Evolutionary conservation across 2,888 invertebrate species (phyloP).

Genomic region (Parnassius apollo): DNA sequence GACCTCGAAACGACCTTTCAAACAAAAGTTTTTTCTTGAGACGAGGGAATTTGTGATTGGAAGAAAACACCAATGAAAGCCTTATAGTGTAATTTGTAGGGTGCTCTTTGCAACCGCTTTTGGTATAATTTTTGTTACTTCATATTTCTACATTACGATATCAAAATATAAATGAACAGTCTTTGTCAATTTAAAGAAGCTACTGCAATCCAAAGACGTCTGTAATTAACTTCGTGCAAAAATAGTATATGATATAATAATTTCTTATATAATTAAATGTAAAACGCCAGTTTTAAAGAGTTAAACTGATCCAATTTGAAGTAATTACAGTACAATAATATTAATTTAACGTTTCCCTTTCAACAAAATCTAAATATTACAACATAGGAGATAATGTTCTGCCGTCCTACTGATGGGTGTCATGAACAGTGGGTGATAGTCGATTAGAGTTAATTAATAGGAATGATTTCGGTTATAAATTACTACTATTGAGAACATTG

Average conservation of each 20-base stretch:
- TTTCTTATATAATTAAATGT: too few relatives aligned
- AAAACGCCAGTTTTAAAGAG: too few relatives aligned
- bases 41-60: conserved; percentile 7
- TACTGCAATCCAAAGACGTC: too few relatives aligned
- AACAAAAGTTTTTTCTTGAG: too few relatives aligned
- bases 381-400: conserved; percentile 10
- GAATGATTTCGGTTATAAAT: conserved; percentile 24
- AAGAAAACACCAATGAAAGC: conserved; percentile 15
- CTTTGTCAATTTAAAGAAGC: too few relatives aligned
- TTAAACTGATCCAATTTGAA: too few relatives aligned
- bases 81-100: conserved; percentile 2
- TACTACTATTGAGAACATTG: conserved; percentile 19
- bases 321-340: not conserved
- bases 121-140: too few relatives aligned
- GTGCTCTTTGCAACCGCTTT: not conserved
- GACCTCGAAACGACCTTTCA: not conserved
- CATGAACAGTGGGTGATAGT: conserved; percentile 15
- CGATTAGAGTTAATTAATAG: conserved; percentile 19
- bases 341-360: conserved; percentile 3
- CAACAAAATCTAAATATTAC: conserved; percentile 5
- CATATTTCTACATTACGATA: too few relatives aligned
- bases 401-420: conserved; percentile 14
- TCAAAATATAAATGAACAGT: too few relatives aligned
- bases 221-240: too few relatives aligned
- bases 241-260: too few relatives aligned